phyloP scores from a whole-genome alignment of 2,888 invertebrate species.

The Pachydiplax longipennis region DNA sequence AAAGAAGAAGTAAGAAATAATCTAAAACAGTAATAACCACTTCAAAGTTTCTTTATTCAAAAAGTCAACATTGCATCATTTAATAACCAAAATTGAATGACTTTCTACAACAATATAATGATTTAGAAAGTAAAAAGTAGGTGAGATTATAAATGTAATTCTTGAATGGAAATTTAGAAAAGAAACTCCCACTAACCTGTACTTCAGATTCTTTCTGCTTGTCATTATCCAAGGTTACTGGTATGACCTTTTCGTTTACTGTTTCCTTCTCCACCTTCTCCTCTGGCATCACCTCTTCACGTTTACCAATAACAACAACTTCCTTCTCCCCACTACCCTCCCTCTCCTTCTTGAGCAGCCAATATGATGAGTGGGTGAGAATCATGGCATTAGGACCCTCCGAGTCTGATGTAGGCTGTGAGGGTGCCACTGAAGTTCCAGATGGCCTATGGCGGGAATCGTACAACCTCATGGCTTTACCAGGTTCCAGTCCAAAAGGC shows the following conservation, averaged over 20 bases:
- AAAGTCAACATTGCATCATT: too few relatives aligned
- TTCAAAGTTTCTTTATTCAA: too few relatives aligned
- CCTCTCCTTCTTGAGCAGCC: conserved; percentile 58
- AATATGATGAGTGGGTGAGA: conserved; percentile 72
- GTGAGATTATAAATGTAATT: too few relatives aligned
- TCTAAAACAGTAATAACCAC: too few relatives aligned
- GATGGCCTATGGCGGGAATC: conserved; percentile 79
- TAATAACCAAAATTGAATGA: too few relatives aligned
- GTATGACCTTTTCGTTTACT: conserved; percentile 38
- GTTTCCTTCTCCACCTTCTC: conserved; percentile 53
- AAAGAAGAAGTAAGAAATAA: too few relatives aligned
- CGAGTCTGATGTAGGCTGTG: conserved; percentile 60
- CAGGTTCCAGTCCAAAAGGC: conserved; percentile 72
- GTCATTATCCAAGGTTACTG: neutral
- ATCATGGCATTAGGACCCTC: conserved; percentile 54
- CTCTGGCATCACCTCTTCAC: neutral
- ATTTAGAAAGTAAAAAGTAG: neutral
- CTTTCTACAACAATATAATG: neutral
- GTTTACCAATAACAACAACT: neutral
- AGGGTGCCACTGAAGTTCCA: conserved; percentile 67
- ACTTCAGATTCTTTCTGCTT: conserved; percentile 6
- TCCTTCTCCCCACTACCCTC: conserved; percentile 16
- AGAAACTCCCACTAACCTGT: neutral
- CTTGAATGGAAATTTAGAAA: neutral
- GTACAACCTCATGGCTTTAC: conserved; percentile 71